Evolutionary conservation across 1,140 invertebrate genomes (phyloP).

Genomic region (Cotesia chilonis): DNA sequence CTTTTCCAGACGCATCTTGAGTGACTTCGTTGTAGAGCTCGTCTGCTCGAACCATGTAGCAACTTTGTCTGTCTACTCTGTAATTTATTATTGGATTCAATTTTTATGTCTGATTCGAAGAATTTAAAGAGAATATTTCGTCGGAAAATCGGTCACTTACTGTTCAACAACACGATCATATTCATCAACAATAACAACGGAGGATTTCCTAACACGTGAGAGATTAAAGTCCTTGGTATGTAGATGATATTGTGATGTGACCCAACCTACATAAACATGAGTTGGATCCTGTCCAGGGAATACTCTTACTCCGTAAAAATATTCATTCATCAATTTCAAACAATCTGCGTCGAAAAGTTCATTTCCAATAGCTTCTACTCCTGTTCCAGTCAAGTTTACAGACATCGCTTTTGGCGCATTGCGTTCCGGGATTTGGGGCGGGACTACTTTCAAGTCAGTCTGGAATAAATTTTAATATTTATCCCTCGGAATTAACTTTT

Average conservation of each 20-base stretch:
- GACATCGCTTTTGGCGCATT: conserved; percentile 77
- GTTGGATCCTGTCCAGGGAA: conserved; percentile 97
- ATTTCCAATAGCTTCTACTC: conserved; percentile 79
- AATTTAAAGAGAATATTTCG: neutral
- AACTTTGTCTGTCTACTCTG: conserved; percentile 93
- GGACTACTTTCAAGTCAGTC: conserved; percentile 74
- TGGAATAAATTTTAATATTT: conserved; percentile 47
- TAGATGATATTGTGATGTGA: conserved; percentile 95
- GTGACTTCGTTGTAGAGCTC: conserved; percentile 95
- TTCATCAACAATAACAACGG: conserved; percentile 85
- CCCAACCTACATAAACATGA: conserved; percentile 99
- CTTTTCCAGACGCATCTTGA: conserved; percentile 89
- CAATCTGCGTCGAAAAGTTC: conserved; percentile 88
- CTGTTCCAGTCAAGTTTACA: conserved; percentile 69
- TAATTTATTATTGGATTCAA: no score
- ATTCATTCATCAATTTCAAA: conserved; percentile 95
- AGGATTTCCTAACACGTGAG: conserved; percentile 83
- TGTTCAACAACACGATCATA: conserved; percentile 77
- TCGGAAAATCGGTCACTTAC: conserved; percentile 61
- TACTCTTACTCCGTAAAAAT: conserved; percentile 92
- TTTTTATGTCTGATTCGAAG: neutral
- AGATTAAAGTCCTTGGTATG: conserved; percentile 92
- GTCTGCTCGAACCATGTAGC: conserved; percentile 97
- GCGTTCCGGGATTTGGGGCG: conserved; percentile 75
- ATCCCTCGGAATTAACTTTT: conserved; percentile 29